phyloP scores from a whole-genome alignment of 2,888 invertebrate genomes.

The Andrena hattorfiana region DNA sequence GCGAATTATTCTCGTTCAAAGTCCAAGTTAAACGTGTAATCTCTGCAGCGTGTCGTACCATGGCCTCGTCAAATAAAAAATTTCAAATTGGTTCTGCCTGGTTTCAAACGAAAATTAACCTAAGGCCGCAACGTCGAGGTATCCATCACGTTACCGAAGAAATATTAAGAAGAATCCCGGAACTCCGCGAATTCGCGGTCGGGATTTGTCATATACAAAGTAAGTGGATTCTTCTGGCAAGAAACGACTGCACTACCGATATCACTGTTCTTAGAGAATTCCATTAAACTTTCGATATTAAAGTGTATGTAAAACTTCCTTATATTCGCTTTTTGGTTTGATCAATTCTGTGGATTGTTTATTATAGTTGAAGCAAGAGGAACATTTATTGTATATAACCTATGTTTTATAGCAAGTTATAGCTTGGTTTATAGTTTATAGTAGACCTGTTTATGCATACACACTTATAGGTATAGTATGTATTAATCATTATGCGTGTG shows the following conservation, averaged over 20 bases:
- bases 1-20: conserved; percentile 39
- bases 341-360: neutral
- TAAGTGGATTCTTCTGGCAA: conserved; percentile 87
- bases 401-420: too few species aligned
- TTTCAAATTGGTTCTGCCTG: conserved; percentile 98
- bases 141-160: conserved; percentile 99
- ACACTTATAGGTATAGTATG: too few species aligned
- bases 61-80: conserved; percentile 94
- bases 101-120: conserved; percentile 98
- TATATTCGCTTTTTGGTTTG: neutral
- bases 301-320: neutral
- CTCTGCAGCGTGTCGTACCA: conserved; percentile 82
- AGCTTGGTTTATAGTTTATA: too few species aligned
- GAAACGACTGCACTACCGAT: neutral
- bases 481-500: too few species aligned
- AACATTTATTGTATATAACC: too few species aligned
- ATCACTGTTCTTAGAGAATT: too few species aligned
- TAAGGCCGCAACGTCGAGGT: conserved; percentile 98
- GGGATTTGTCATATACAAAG: conserved; percentile 99
- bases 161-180: conserved; percentile 97
- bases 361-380: too few species aligned
- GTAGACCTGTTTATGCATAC: too few species aligned
- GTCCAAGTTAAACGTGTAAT: conserved; percentile 54
- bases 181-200: conserved; percentile 96
- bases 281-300: neutral